Evolutionary conservation across 2,888 invertebrate species (phyloP).

Genomic region (Sympetrum striolatum): DNA sequence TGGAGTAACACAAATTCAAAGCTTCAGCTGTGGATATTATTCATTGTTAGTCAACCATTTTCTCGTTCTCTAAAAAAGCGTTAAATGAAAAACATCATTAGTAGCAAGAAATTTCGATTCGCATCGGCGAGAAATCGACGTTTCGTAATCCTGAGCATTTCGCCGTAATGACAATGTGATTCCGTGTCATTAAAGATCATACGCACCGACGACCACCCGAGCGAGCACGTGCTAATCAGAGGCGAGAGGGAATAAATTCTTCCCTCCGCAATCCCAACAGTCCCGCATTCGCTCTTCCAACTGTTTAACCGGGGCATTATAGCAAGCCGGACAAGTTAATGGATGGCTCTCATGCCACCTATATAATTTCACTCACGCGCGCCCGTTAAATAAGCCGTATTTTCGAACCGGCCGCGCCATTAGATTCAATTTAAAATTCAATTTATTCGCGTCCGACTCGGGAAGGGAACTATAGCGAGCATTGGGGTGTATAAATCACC

Average conservation of each 20-base stretch:
- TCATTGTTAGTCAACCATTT: no score
- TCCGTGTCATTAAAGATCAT: background rate
- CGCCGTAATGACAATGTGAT: no score
- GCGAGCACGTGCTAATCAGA: background rate
- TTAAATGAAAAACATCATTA: no score
- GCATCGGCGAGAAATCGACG: no score
- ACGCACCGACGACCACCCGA: background rate
- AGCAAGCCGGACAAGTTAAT: slow-evolving; percentile 6
- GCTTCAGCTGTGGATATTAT: no score
- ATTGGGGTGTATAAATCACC: slow-evolving; percentile 6
- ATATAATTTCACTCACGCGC: background rate
- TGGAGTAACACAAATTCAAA: no score
- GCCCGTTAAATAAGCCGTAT: background rate
- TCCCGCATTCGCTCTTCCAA: background rate
- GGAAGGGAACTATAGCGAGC: background rate
- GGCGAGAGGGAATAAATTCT: background rate
- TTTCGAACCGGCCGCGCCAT: background rate
- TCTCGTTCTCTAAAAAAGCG: no score
- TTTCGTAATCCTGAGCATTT: no score
- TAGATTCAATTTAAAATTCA: slow-evolving; percentile 39
- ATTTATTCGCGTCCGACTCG: slow-evolving; percentile 1
- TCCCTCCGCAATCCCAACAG: background rate
- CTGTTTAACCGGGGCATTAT: slow-evolving; percentile 13
- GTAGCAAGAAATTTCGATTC: no score
- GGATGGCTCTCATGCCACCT: background rate